Base-by-base conservation (phyloP, 2,113 vertebrate species). In the Etia nguti region DNA sequence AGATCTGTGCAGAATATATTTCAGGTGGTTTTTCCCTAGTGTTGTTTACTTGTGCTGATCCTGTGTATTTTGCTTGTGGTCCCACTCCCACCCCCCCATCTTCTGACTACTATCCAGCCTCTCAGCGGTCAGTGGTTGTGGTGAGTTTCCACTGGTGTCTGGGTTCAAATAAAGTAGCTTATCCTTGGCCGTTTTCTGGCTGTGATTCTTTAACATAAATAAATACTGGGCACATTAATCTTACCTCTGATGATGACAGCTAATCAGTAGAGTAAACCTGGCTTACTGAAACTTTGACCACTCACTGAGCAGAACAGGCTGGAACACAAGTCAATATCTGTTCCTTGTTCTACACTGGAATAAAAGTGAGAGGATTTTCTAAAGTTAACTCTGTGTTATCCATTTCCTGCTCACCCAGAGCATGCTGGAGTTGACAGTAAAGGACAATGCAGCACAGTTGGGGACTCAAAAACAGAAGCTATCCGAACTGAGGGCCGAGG, bases 41-140 rank as follows among this genome's bases (percentile, higher is more conserved):
- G 84, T 90, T 95, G 86, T 96, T 96, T 95, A 93, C 94, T 95
- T 95, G 87, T 90, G 88, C 91, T 90, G 91, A 91, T 83, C 86
- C 89, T 95, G 95, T 96, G 94, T 96, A 93, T 95, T 96, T 96
- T 94, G 80, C 93, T 94, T 94, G 94, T 88, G 95, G 96, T 88
- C 81, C 83, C 43, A 16, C 86, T 92, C 88, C 89, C 86, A 56
- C 79, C 89, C 91, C 90, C 86, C 94, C 24, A 92, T 89, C 90
- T 94, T 90, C 83, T 90, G 91, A 85, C 88, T 89, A 84, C 90
- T 93, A 87, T 91, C 89, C 92, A 95, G 93, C 94, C 92, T 94
- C 92, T 92, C 93, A 86, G 94, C 82, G 89, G 95, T 94, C 92
- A 87, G 93, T 88, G 93, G 94, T 94, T 94, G 93, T 79, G 94